phyloP scores from a whole-genome alignment of 2,113 vertebrate species.

The Cololabis saira region DNA sequence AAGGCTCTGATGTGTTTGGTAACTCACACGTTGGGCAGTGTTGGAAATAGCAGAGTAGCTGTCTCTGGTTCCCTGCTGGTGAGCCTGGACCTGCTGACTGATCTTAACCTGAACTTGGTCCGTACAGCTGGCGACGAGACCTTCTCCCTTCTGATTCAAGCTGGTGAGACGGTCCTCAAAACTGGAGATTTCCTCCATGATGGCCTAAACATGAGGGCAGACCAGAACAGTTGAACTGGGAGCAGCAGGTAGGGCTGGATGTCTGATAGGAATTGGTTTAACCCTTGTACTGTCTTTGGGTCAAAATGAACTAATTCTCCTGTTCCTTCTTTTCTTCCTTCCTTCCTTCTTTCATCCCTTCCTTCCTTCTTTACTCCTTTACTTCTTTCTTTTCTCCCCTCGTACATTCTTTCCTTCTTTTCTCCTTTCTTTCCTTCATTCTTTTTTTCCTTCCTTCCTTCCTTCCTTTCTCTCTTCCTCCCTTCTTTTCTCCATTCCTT shows the following conservation, averaged over 20 bases:
- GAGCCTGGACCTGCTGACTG: conserved; percentile 87
- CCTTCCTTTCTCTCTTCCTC: no score
- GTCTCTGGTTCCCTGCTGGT: conserved; percentile 91
- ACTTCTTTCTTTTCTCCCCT: no score
- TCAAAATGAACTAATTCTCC: no score
- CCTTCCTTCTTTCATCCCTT: no score
- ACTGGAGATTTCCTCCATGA: conserved; percentile 95
- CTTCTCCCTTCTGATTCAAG: conserved; percentile 88
- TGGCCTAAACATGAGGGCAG: conserved; percentile 80
- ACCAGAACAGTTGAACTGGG: background rate
- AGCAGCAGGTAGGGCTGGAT: background rate
- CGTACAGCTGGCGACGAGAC: conserved; percentile 85
- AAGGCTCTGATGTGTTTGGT: rapidly evolving
- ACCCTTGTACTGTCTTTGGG: no score
- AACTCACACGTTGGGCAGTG: conserved; percentile 92
- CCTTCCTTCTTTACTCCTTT: no score
- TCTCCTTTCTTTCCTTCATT: no score
- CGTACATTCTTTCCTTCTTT: no score
- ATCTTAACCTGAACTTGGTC: conserved; percentile 92
- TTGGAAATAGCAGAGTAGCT: conserved; percentile 97
- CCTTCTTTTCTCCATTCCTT: no score
- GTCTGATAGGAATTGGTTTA: background rate
- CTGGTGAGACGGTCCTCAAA: conserved; percentile 91
- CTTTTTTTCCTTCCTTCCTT: no score
- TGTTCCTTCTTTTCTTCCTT: no score